Conservation (phyloP, 2,113 vertebrate genomes). For the Sinocyclocheilus maitianheensis region DNA sequence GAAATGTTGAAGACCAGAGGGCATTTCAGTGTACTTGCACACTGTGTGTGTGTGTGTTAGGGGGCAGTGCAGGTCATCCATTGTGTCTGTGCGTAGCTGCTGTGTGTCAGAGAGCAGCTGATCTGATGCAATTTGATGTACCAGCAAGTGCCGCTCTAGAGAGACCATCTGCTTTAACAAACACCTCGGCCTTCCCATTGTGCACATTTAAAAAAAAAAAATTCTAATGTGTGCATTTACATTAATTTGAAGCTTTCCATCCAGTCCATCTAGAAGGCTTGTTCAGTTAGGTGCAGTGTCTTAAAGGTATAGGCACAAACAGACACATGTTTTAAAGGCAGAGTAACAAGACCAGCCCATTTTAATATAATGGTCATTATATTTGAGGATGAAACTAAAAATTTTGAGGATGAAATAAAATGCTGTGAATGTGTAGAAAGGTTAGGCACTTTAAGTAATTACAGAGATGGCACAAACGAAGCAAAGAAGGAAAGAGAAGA, state of each 20-base stretch:
- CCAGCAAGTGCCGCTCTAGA: constrained; percentile 37
- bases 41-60: constrained; percentile 2
- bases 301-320: not conserved
- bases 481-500: not conserved
- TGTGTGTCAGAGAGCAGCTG: constrained; percentile 31
- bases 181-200: not conserved
- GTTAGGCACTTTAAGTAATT: not conserved
- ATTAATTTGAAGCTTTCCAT: not conserved
- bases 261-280: not conserved
- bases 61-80: not conserved
- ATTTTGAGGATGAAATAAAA: not conserved
- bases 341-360: too few species aligned
- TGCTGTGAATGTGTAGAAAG: constrained; percentile 35
- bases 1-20: constrained; percentile 20
- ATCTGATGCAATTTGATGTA: constrained; percentile 48
- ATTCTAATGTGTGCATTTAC: not conserved
- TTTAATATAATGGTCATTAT: not conserved
- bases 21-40: not conserved
- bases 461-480: not conserved
- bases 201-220: not conserved
- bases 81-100: constrained; percentile 3
- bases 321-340: not conserved
- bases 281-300: not conserved
- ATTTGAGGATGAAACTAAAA: too few species aligned
- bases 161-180: constrained; percentile 53